Evolutionary conservation across 2,888 invertebrate species (phyloP), one percentile per base, ranked within the genome.

Genomic region (Dexiosoma caninum): DNA sequence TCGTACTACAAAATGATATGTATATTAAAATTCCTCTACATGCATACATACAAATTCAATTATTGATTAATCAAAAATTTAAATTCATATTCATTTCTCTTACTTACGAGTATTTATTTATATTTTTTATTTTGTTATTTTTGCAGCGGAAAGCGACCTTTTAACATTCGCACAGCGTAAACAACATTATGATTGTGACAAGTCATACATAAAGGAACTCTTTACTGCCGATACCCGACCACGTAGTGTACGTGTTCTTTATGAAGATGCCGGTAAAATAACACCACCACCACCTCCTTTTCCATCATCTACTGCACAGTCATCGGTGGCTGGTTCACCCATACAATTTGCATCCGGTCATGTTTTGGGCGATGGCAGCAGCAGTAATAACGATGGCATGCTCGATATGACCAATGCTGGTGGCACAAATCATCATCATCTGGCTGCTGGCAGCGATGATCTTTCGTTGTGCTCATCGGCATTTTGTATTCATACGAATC

Each of bases 131-230:
- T 83, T 85, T 89, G 0, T 27, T 14, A n/a, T 90, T 90, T 88
- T 95, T 94, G 64, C 93, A 97, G 97, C 97, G 91, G 97, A 96
- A 92, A 95, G 97, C 88, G 96, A 97, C 92, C 94, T 97, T 91
- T 94, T 95, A 88, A 93, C 94, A 89, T 97, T 97, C 92, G 95
- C 96, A 85, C 90, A 93, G 86, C 93, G 94, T 89, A 95, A 94
- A 91, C 92, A 93, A 85, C 95, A 96, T 91, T 96, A 94, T 92
- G 92, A 92, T 89, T 92, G 94, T 85, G 92, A 92, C 87, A 93
- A 94, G 89, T 92, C 93, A 85, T 92, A 94, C 88, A 92, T 93
- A 87, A 93, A 94, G 86, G 93, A 93, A 86, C 92, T 97, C 85
- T 97, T 97, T 91, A 94, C 93, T 83, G 91, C 93, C 82, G 93